Conservation (phyloP, 35 echinoderm and acorn worm genomes). For the Ophiothrix spiculata region DNA sequence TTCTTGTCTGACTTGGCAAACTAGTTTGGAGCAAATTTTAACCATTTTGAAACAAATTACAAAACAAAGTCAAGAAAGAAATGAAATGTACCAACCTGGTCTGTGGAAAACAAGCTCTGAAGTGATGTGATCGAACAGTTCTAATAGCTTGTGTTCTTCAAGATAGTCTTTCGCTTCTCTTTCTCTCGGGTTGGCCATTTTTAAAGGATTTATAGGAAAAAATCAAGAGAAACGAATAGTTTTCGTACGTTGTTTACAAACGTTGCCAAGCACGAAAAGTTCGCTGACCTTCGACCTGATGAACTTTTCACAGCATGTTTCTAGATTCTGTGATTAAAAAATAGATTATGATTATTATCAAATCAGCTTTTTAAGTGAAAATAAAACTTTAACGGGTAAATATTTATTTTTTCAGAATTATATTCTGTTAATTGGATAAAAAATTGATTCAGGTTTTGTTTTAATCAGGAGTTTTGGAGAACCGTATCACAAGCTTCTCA, state of each 20-base stretch:
- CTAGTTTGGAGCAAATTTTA: too few relatives aligned
- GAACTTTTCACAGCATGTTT: background rate
- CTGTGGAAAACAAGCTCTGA: conserved; percentile 83
- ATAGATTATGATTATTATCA: too few relatives aligned
- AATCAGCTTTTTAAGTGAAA: too few relatives aligned
- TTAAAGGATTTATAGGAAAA: background rate
- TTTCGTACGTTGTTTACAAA: background rate
- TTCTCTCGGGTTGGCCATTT: conserved; percentile 68
- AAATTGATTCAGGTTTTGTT: too few relatives aligned
- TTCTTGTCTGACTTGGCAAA: too few relatives aligned
- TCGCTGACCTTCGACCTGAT: background rate
- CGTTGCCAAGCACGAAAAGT: conserved; percentile 7
- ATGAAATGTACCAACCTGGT: conserved; percentile 87
- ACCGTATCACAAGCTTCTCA: too few relatives aligned
- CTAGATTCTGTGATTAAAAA: background rate
- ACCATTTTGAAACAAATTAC: too few relatives aligned
- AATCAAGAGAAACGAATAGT: background rate
- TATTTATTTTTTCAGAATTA: too few relatives aligned
- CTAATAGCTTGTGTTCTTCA: conserved; percentile 74
- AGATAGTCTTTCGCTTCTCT: conserved; percentile 76
- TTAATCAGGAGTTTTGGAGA: too few relatives aligned
- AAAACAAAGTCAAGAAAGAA: too few relatives aligned
- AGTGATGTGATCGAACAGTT: conserved; percentile 91
- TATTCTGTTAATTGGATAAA: too few relatives aligned
- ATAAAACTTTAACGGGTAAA: too few relatives aligned